Conservation (phyloP, 2,888 invertebrate genomes). For the Eupithecia centaureata region DNA sequence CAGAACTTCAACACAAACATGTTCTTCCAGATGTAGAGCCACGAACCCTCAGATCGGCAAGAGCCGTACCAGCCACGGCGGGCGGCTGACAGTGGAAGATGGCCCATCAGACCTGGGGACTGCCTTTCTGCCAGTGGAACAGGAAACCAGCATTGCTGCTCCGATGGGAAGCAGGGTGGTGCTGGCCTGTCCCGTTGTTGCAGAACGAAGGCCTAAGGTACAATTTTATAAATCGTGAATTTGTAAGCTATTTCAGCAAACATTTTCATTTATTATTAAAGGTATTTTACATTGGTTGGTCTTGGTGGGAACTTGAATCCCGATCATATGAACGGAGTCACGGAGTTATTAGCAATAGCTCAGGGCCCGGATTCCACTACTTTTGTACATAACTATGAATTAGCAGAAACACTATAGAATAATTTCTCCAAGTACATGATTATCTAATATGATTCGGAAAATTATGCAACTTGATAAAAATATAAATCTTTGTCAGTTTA, state of each 20-base stretch:
- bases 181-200: conserved; percentile 85
- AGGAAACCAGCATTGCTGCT: conserved; percentile 58
- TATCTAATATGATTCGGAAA: too few relatives aligned
- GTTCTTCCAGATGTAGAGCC: conserved; percentile 71
- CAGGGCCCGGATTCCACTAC: too few relatives aligned
- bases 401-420: too few relatives aligned
- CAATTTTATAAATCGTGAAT: neutral
- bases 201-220: conserved; percentile 48
- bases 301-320: too few relatives aligned
- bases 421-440: too few relatives aligned
- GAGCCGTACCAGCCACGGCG: conserved; percentile 72
- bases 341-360: too few relatives aligned
- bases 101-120: conserved; percentile 43
- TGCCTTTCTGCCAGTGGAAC: conserved; percentile 51
- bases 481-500: too few relatives aligned
- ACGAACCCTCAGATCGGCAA: conserved; percentile 70
- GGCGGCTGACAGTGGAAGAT: conserved; percentile 66
- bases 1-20: neutral
- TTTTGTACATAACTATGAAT: too few relatives aligned
- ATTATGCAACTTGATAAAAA: too few relatives aligned
- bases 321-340: too few relatives aligned
- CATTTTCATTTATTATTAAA: too few relatives aligned
- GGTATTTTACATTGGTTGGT: too few relatives aligned
- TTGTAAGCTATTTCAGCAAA: neutral
- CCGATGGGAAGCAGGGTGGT: conserved; percentile 74